phyloP scores from a whole-genome alignment of 2,888 invertebrate species.

The Melieria picta region DNA sequence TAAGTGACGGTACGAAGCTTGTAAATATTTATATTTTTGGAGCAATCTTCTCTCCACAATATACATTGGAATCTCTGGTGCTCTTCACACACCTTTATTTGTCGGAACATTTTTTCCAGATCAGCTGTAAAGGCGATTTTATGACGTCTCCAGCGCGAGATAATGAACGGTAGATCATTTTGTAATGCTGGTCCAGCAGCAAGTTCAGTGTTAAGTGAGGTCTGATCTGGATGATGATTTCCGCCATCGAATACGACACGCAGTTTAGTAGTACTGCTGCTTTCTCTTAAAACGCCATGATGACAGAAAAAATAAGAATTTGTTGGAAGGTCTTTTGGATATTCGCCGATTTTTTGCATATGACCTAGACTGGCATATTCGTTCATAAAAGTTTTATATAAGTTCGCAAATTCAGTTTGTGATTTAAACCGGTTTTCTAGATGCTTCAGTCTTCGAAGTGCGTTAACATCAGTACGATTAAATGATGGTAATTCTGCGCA shows the following conservation, averaged over 20 bases:
- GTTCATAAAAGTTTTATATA: constrained; percentile 21
- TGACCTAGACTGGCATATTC: constrained; percentile 31
- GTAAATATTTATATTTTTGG: constrained; percentile 25
- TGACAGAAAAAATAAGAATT: constrained; percentile 32
- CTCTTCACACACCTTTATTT: constrained; percentile 29
- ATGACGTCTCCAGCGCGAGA: constrained; percentile 23
- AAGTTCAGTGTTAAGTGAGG: constrained; percentile 30
- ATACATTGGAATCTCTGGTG: constrained; percentile 39
- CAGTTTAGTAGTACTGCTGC: constrained; percentile 23
- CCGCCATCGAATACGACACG: constrained; percentile 15
- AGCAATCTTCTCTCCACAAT: constrained; percentile 25
- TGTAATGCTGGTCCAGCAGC: constrained; percentile 34
- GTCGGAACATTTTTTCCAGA: constrained; percentile 41
- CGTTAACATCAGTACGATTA: constrained; percentile 28
- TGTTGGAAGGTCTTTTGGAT: constrained; percentile 29
- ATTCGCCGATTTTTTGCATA: constrained; percentile 33
- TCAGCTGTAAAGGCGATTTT: constrained; percentile 37
- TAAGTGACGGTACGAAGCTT: constrained; percentile 36
- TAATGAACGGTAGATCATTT: constrained; percentile 33
- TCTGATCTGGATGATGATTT: constrained; percentile 1
- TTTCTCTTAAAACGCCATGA: constrained; percentile 31
- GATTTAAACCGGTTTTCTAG: constrained; percentile 15
- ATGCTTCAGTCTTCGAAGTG: constrained; percentile 26
- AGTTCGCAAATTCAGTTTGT: constrained; percentile 14
- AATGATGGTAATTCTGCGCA: constrained; percentile 11